A percentile compares a stretch with the other conserved stretches of the same genome.
These are phyloP conservation scores for Halcyon smyrnensis DNA, from an alignment of 2,797 vertebrate species.

Conservation along the genomic window DNA sequence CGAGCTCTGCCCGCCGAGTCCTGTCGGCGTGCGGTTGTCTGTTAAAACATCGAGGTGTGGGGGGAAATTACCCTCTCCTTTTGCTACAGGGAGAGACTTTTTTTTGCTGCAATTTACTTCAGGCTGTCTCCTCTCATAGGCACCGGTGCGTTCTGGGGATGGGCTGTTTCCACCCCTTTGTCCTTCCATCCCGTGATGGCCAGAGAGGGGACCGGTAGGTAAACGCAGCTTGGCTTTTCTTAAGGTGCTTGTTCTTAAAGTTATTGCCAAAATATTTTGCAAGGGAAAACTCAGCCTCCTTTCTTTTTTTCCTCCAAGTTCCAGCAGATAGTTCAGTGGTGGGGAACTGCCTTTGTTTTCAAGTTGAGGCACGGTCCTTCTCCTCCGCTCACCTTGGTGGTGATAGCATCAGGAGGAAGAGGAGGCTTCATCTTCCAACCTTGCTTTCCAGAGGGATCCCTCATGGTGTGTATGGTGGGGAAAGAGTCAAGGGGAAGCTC, in stretches of 20 bases:
- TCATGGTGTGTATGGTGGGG: neutral
- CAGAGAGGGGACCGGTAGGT: too few relatives aligned
- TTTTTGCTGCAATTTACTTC: neutral
- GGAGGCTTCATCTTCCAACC: neutral
- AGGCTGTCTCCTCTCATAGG: accelerated
- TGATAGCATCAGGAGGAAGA: neutral
- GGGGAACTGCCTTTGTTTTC: neutral
- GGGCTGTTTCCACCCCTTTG: accelerated
- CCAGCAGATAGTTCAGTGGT: neutral
- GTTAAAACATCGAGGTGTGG: neutral
- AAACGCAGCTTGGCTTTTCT: neutral
- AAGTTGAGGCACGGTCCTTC: neutral
- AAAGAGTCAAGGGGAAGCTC: neutral
- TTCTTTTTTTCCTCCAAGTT: neutral
- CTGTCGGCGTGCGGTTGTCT: neutral
- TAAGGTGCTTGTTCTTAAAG: neutral
- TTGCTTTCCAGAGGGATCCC: neutral
- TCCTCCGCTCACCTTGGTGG: neutral
- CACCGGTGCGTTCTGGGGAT: accelerated
- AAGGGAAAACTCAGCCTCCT: neutral
- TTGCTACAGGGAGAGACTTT: neutral
- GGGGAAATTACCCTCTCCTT: neutral
- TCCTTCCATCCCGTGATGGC: accelerated
- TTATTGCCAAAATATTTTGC: neutral
- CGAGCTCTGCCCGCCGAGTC: neutral